phyloP scores from a whole-genome alignment of 1,140 invertebrate species.

The Aphidius gifuensis region DNA sequence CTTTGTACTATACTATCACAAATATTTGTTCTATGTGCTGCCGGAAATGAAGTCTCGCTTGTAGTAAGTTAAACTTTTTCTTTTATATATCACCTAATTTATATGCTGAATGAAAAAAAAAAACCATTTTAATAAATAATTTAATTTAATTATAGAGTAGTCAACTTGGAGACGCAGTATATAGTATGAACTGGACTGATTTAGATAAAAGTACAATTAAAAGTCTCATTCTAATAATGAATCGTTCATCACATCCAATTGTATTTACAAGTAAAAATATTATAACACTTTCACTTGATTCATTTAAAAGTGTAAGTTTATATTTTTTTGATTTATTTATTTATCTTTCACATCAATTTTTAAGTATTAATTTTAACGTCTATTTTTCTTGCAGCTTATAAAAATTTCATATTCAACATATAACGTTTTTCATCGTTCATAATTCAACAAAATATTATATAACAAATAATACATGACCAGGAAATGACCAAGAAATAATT shows the following conservation, averaged over 20 bases:
- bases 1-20: background rate
- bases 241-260: background rate
- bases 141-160: background rate
- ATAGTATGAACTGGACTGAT: conserved; percentile 4
- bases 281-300: background rate
- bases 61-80: background rate
- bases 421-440: too few species aligned
- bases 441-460: too few species aligned
- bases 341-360: background rate
- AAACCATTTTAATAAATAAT: background rate
- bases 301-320: conserved; percentile 1
- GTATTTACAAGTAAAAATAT: conserved; percentile 9
- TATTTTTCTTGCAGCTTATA: conserved; percentile 8
- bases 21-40: conserved; percentile 1
- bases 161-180: background rate
- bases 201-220: background rate
- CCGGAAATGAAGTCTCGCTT: conserved; percentile 3
- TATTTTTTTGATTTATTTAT: background rate
- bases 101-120: too few species aligned
- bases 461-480: too few species aligned
- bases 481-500: too few species aligned
- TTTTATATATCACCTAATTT: background rate
- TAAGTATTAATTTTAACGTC: too few species aligned
- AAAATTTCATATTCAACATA: conserved; percentile 15
- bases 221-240: conserved; percentile 6